phyloP scores from a whole-genome alignment of 2,888 invertebrate genomes.

The Andrena bicolor region DNA sequence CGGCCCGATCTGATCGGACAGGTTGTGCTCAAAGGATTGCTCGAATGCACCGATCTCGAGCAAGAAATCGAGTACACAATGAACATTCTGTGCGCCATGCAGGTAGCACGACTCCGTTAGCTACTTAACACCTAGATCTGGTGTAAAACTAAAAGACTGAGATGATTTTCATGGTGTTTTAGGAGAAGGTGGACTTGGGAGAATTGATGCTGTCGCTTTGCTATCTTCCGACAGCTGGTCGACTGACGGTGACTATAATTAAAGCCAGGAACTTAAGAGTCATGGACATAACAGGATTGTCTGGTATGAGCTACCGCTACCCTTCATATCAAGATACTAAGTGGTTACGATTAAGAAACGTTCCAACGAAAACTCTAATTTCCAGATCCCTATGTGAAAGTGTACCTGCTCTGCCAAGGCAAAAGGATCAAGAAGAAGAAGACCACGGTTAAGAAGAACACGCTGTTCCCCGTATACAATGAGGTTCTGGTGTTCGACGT shows the following conservation, averaged over 20 bases:
- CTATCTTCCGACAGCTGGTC: slow-evolving; percentile 95
- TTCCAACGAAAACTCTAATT: not conserved
- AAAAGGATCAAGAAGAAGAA: slow-evolving; percentile 97
- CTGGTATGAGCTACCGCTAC: slow-evolving; percentile 87
- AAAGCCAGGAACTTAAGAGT: slow-evolving; percentile 96
- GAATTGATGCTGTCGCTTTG: slow-evolving; percentile 97
- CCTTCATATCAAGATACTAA: not conserved
- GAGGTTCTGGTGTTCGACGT: slow-evolving; percentile 97
- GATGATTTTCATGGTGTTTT: slow-evolving; percentile 49
- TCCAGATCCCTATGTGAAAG: slow-evolving; percentile 97
- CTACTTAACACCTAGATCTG: not conserved
- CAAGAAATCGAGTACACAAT: slow-evolving; percentile 94
- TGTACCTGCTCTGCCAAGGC: slow-evolving; percentile 94
- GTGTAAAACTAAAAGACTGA: not conserved
- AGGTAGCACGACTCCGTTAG: slow-evolving; percentile 86
- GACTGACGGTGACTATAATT: slow-evolving; percentile 95
- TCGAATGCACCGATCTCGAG: slow-evolving; percentile 91
- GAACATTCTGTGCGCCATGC: slow-evolving; percentile 92
- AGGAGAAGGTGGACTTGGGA: slow-evolving; percentile 95
- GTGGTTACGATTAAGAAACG: not conserved
- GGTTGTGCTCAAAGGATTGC: slow-evolving; percentile 91
- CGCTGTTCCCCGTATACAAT: slow-evolving; percentile 95
- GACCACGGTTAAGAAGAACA: slow-evolving; percentile 95
- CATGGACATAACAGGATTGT: slow-evolving; percentile 97
- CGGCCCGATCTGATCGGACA: slow-evolving; percentile 95